Evolutionary conservation across 2,113 vertebrate species (phyloP), one percentile per base, ranked within the genome.

Genomic region (Chauna torquata): DNA sequence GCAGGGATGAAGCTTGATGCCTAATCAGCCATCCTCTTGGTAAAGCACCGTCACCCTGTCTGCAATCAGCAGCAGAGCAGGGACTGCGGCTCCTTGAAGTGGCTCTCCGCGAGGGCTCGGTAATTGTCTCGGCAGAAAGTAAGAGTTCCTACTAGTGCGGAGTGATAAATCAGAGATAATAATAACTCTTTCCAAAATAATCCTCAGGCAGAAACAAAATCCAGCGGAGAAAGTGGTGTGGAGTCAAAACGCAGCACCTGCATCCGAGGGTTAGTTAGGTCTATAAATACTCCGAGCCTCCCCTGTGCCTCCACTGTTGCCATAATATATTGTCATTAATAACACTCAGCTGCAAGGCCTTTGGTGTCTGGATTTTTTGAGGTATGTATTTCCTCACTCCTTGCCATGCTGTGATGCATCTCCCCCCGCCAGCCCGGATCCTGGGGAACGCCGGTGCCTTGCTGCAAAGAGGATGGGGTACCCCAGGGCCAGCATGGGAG

Each of bases 181-280:
- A 98, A 98, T 97, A 98, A 97, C 96, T 97, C 96, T 96, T 97
- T 97, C 97, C 97, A 96, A 98, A 98, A 98, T 97, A 98, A 98
- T 98, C 98, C 97, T 97, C 92, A 72, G 93, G 97, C 96, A 97
- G 98, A 95, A 97, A 94, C 75, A 90, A 97, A 97, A 98, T 92
- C 97, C 97, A 98, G 94, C 6, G 3, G 96, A 96, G 98, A 96
- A 97, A 97, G 97, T 96, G 95, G 96, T 90, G 24, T 16, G 2
- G 96, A 97, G 97, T 94, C 97, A 97, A 97, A 98, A 96, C 0
- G 22, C 52, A 93, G 91, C 91, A 92, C 96, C 97, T 96, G 97
- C 83, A 97, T 93, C 94, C 30, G 34, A 91, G 89, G 94, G 97
- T 95, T 95, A 75, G 34, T 30, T 62, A 62, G 82, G 69, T 86